These are phyloP conservation scores for Aphodius sticticus DNA, from an alignment of 2,888 invertebrate species.

Conservation along the genomic window DNA sequence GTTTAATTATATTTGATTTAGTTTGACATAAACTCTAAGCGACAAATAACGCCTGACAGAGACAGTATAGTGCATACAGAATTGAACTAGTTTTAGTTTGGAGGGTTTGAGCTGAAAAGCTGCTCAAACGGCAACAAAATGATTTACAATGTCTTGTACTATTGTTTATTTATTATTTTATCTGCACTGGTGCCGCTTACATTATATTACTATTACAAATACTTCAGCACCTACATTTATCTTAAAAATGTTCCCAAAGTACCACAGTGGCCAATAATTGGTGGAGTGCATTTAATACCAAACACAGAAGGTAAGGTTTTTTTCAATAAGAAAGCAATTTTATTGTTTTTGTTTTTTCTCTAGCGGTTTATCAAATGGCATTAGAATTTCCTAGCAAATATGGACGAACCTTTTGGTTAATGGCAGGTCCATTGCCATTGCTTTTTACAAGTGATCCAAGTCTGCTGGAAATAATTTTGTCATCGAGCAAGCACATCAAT, in stretches of 20 bases:
- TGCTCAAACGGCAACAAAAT: too few relatives aligned
- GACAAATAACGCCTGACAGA: too few relatives aligned
- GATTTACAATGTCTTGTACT: too few relatives aligned
- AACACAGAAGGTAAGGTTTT: background rate
- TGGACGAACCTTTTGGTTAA: constrained; percentile 27
- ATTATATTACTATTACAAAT: too few relatives aligned
- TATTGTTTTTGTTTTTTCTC: background rate
- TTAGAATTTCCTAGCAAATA: constrained; percentile 18
- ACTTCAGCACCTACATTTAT: background rate
- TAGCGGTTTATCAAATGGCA: constrained; percentile 27
- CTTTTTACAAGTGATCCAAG: constrained; percentile 34
- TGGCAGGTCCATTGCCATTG: constrained; percentile 24
- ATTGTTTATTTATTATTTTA: too few relatives aligned
- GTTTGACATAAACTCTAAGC: too few relatives aligned
- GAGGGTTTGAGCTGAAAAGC: too few relatives aligned
- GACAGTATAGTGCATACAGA: too few relatives aligned
- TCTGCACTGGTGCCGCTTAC: too few relatives aligned
- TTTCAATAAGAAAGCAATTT: background rate
- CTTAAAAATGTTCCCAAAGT: background rate
- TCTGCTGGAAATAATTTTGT: constrained; percentile 37
- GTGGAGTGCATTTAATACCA: background rate
- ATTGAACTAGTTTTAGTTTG: too few relatives aligned
- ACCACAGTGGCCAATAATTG: background rate
- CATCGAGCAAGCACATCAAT: constrained; percentile 36
- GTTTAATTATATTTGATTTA: too few relatives aligned